Percentiles rank a stretch among this genome's conserved stretches.
Conservation (phyloP, 1,140 invertebrate genomes). For the Ridgeia piscesae region DNA sequence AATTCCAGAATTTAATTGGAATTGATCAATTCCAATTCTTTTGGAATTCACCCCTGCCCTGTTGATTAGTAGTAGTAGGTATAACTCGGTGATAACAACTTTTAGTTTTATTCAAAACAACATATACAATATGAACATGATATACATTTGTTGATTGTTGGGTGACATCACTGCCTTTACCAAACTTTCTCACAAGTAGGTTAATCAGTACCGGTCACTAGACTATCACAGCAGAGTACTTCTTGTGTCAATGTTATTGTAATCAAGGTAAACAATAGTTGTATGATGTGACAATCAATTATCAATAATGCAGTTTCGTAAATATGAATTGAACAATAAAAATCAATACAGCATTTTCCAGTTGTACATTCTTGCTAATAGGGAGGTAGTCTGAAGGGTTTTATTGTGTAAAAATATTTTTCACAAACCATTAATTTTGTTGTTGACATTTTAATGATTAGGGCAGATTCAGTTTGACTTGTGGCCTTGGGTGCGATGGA, state of each 20-base stretch:
- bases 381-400: no score
- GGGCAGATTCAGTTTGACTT: no score
- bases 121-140: neutral
- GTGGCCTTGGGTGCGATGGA: no score
- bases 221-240: no score
- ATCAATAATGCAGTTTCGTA: neutral
- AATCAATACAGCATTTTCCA: neutral
- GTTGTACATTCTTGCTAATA: neutral
- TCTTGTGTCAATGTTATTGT: neutral
- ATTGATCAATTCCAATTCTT: no score
- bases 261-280: neutral
- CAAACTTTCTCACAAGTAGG: neutral
- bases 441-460: no score
- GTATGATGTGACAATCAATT: neutral
- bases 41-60: no score
- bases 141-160: neutral
- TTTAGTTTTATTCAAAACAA: neutral
- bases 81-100: neutral
- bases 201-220: no score
- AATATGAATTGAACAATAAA: neutral
- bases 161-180: neutral
- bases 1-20: no score
- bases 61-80: neutral
- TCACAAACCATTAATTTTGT: no score
- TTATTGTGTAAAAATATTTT: no score